These are phyloP conservation scores for Lottia scabra DNA, from an alignment of 2,888 invertebrate genomes.

Conservation along the genomic window DNA sequence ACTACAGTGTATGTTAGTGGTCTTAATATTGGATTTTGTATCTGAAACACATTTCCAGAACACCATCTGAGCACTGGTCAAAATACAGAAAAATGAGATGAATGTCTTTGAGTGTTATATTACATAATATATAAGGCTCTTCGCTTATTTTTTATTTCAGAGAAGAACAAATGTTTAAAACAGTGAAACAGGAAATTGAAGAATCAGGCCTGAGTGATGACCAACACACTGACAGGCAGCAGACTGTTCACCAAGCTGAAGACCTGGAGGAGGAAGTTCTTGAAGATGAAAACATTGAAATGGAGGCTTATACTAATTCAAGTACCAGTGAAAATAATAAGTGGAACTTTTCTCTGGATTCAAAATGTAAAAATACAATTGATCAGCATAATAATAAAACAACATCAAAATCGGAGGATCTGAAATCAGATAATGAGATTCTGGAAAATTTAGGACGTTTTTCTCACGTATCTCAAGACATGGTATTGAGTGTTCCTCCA, in stretches of 20 bases:
- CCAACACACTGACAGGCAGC: not conserved
- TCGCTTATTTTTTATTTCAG: not conserved
- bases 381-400: too few species aligned
- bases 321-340: not conserved
- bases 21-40: too few species aligned
- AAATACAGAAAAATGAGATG: too few species aligned
- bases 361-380: too few species aligned
- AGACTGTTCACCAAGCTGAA: not conserved
- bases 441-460: not conserved
- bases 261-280: not conserved
- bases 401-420: too few species aligned
- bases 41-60: not conserved
- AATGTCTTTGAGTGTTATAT: too few species aligned
- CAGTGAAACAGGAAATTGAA: not conserved
- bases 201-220: not conserved
- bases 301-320: not conserved
- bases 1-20: too few species aligned
- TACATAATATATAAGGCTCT: too few species aligned
- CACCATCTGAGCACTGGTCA: too few species aligned
- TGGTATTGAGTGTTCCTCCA: not conserved
- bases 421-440: not conserved
- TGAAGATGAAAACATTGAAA: not conserved
- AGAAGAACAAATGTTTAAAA: not conserved
- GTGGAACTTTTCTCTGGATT: too few species aligned
- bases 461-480: not conserved